A percentile compares a stretch with the other conserved stretches of the same genome.
Conservation (phyloP, 2,113 vertebrate species). For the Pantherophis guttatus region DNA sequence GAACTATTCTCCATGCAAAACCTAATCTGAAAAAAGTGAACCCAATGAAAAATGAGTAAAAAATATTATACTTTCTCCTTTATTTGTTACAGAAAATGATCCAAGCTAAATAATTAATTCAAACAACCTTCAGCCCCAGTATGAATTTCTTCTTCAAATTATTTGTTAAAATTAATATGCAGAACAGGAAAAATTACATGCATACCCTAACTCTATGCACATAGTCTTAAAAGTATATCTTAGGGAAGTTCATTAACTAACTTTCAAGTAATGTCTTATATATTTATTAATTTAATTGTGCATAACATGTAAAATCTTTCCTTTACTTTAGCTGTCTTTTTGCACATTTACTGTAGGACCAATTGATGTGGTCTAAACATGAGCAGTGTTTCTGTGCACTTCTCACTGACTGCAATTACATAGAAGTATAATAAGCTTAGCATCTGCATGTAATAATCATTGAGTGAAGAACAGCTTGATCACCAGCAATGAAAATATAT, state of each 20-base stretch:
- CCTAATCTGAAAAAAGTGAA: neutral
- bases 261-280: neutral
- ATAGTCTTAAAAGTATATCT: neutral
- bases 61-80: neutral
- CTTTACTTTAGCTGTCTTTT: neutral
- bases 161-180: neutral
- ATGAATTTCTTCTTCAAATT: neutral
- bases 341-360: neutral
- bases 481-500: neutral
- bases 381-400: neutral
- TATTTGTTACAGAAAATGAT: neutral
- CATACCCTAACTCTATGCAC: neutral
- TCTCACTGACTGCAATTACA: neutral
- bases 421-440: neutral
- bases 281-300: neutral
- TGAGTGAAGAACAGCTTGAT: neutral
- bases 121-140: neutral
- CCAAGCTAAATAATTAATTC: neutral
- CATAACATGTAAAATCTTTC: neutral
- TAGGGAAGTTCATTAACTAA: neutral
- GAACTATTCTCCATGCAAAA: neutral
- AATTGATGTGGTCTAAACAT: neutral
- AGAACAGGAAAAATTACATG: neutral
- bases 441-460: neutral
- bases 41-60: slow-evolving; percentile 1